These are phyloP conservation scores for Callyntrura sp. DNA, from an alignment of 2,888 invertebrate genomes.

Conservation along the genomic window DNA sequence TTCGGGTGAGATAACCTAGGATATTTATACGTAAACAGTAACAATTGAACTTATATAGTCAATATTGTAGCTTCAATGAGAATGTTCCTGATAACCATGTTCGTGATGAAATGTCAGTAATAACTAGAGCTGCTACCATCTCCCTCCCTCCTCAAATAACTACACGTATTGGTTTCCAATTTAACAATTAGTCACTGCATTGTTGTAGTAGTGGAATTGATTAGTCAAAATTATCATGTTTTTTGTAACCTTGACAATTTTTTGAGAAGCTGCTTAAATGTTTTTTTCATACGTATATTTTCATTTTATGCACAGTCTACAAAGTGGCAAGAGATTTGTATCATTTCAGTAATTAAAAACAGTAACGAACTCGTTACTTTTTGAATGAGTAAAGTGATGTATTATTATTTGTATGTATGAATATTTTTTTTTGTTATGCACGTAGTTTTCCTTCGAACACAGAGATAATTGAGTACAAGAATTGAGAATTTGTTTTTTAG, in stretches of 20 bases:
- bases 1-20: background rate
- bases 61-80: constrained; percentile 51
- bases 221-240: background rate
- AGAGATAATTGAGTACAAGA: constrained; percentile 60
- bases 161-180: no score
- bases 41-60: constrained; percentile 33
- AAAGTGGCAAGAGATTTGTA: constrained; percentile 50
- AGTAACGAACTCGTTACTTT: constrained; percentile 20
- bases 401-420: constrained; percentile 18
- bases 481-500: constrained; percentile 56
- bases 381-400: constrained; percentile 36
- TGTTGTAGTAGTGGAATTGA: constrained; percentile 34
- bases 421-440: constrained; percentile 14
- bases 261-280: constrained; percentile 55
- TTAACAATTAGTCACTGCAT: background rate
- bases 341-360: constrained; percentile 10
- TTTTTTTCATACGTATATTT: background rate
- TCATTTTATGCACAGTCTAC: constrained; percentile 51
- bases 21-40: background rate
- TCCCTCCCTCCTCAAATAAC: background rate
- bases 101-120: constrained; percentile 8
- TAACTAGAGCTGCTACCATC: no score
- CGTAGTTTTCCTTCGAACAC: constrained; percentile 55
- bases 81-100: background rate
- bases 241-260: constrained; percentile 1